Evolutionary conservation across 92 coral and sea anemone species (phyloP).

Genomic region (Bergia sp.): DNA sequence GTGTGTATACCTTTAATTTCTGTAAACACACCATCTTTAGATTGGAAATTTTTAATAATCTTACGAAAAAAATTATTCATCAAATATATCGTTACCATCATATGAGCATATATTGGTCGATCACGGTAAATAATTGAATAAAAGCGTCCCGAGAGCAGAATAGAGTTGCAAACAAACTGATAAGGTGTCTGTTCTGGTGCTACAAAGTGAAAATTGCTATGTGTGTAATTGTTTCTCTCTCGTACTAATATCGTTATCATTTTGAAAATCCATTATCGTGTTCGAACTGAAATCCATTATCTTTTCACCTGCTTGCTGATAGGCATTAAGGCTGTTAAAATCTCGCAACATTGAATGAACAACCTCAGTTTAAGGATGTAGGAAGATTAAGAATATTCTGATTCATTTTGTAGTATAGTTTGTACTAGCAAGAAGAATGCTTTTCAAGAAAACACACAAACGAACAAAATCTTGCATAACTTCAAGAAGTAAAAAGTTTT

Average conservation of each 20-base stretch:
- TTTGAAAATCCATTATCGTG: conserved; percentile 17
- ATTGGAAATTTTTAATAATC: not conserved
- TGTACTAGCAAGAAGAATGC: too few relatives aligned
- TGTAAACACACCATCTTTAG: not conserved
- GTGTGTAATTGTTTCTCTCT: not conserved
- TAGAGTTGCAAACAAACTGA: not conserved
- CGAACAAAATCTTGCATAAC: too few relatives aligned
- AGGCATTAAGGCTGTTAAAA: not conserved
- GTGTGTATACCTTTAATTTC: not conserved
- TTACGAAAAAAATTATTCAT: not conserved
- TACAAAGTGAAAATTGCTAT: not conserved
- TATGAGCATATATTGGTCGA: not conserved
- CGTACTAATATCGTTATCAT: not conserved
- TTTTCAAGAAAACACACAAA: too few relatives aligned
- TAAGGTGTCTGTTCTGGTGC: not conserved
- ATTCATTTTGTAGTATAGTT: too few relatives aligned
- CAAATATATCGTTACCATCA: not conserved
- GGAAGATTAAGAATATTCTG: not conserved
- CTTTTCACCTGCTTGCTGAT: not conserved
- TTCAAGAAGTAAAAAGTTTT: too few relatives aligned
- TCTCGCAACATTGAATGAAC: not conserved
- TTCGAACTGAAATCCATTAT: not conserved
- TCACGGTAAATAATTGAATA: not conserved
- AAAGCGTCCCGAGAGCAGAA: not conserved
- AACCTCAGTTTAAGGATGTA: not conserved